These are phyloP conservation scores for Nerophis ophidion DNA, from an alignment of 2,113 vertebrate genomes.

Conservation along the genomic window DNA sequence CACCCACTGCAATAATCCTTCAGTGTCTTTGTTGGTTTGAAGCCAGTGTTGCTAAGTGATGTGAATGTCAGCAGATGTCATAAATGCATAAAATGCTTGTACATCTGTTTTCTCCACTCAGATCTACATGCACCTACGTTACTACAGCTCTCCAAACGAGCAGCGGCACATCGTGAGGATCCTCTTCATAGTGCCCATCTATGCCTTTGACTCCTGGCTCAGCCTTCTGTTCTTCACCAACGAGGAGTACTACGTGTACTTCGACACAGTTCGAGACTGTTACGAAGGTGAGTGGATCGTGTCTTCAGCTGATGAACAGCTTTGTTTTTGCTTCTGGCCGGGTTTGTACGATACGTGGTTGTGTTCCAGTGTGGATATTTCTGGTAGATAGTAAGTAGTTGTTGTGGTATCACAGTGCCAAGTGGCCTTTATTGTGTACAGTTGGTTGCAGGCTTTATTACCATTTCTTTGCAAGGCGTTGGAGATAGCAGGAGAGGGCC, in stretches of 20 bases:
- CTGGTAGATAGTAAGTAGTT: constrained; percentile 31
- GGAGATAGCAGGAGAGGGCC: constrained; percentile 56
- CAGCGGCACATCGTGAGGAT: constrained; percentile 93
- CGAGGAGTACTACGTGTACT: constrained; percentile 97
- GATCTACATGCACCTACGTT: constrained; percentile 97
- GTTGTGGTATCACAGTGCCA: constrained; percentile 35
- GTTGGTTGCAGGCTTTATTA: constrained; percentile 70
- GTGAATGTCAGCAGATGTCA: neutral
- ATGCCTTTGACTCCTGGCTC: constrained; percentile 95
- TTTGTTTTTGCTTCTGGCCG: constrained; percentile 1
- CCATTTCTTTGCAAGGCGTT: constrained; percentile 49
- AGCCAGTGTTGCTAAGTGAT: too few species aligned
- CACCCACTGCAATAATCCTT: too few species aligned
- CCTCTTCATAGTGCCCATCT: constrained; percentile 97
- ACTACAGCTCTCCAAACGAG: constrained; percentile 91
- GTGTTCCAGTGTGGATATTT: neutral
- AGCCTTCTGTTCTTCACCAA: constrained; percentile 98
- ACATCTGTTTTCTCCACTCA: constrained; percentile 28
- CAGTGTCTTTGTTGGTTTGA: too few species aligned
- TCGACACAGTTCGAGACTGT: constrained; percentile 91
- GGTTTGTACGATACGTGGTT: neutral
- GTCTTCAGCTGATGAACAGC: neutral
- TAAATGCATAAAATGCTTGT: neutral
- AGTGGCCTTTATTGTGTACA: constrained; percentile 53
- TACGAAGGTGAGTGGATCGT: constrained; percentile 82